Evolutionary conservation across 1,140 invertebrate genomes (phyloP).

Genomic region (Hypothenemus hampei): DNA sequence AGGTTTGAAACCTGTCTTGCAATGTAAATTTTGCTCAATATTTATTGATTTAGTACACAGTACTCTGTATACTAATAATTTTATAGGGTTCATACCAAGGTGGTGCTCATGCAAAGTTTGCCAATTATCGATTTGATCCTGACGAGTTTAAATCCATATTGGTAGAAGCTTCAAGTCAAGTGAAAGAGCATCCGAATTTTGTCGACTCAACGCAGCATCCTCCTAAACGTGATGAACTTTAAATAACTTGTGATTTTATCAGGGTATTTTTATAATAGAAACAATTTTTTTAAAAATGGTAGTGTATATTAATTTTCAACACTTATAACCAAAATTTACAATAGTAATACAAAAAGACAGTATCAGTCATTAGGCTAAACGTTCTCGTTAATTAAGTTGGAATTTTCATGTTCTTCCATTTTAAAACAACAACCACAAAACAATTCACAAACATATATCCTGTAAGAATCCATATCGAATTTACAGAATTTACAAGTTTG

Average conservation of each 20-base stretch:
- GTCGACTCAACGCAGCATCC: too few relatives aligned
- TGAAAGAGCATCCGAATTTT: conserved; percentile 59
- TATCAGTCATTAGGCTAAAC: background rate
- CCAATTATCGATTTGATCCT: conserved; percentile 90
- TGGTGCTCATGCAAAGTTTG: conserved; percentile 93
- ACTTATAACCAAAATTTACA: too few relatives aligned
- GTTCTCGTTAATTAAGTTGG: background rate
- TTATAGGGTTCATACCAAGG: conserved; percentile 76
- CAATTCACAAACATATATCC: conserved; percentile 34
- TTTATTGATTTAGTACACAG: too few relatives aligned
- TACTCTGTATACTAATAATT: too few relatives aligned
- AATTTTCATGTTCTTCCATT: too few relatives aligned
- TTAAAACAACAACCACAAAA: conserved; percentile 16
- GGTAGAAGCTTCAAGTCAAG: conserved; percentile 63
- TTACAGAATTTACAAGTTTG: background rate
- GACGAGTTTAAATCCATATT: conserved; percentile 80
- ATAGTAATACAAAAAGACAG: too few relatives aligned
- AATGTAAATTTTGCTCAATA: too few relatives aligned
- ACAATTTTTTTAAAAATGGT: too few relatives aligned
- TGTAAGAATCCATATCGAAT: conserved; percentile 17
- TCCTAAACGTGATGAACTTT: conserved; percentile 37
- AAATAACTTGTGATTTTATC: too few relatives aligned
- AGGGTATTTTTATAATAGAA: too few relatives aligned
- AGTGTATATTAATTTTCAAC: too few relatives aligned
- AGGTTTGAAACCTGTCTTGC: too few relatives aligned